phyloP scores from a whole-genome alignment of 2,113 vertebrate genomes.

The Tragulus kanchil region DNA sequence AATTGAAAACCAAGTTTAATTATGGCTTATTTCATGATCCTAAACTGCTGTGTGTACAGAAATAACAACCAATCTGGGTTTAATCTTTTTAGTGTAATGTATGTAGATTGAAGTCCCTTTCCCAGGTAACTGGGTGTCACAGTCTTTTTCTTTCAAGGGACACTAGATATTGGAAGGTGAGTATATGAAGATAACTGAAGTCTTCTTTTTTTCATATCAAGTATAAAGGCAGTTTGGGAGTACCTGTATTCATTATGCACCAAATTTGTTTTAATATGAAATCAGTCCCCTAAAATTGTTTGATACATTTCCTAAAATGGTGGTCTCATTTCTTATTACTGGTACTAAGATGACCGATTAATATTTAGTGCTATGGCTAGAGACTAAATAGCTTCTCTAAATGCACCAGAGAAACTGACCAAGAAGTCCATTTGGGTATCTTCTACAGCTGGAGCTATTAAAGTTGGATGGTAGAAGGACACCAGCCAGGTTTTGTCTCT shows the following conservation, averaged over 20 bases:
- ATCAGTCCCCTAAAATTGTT: background rate
- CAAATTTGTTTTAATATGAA: background rate
- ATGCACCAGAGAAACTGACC: background rate
- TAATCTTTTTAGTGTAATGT: background rate
- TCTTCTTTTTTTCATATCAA: background rate
- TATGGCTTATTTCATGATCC: background rate
- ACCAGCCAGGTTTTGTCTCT: background rate
- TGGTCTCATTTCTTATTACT: background rate
- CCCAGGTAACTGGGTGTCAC: background rate
- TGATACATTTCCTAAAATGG: background rate
- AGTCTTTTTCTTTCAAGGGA: background rate
- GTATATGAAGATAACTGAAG: background rate
- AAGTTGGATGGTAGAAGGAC: background rate
- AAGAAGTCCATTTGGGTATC: background rate
- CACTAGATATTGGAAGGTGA: no score
- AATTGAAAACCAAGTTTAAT: background rate
- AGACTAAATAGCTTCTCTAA: background rate
- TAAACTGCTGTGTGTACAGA: background rate
- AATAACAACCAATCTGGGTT: background rate
- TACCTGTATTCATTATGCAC: background rate
- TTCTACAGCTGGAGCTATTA: background rate
- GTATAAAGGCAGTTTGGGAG: background rate
- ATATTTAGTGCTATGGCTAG: background rate
- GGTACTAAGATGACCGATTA: background rate
- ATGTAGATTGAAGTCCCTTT: background rate